Base-by-base conservation (phyloP, 2,888 invertebrate species). In the Cheilosia variabilis region DNA sequence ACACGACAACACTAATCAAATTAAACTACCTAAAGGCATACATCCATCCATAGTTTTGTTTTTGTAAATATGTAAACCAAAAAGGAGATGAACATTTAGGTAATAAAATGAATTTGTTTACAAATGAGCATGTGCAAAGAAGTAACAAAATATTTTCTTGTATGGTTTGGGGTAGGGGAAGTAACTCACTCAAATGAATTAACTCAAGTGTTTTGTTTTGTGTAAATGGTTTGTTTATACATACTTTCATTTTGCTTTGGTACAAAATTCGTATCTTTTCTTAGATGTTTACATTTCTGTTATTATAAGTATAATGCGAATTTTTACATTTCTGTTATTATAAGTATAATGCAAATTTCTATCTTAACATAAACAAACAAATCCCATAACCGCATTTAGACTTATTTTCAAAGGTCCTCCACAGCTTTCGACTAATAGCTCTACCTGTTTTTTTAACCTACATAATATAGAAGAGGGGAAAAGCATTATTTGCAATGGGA, bases 221-320 rank as follows among this genome's bases (percentile, higher is more conserved):
- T 37, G 37, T 13, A 37, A 41, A 69, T 63, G 2, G 41, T 58
- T 34, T 27, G 22, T 89, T 89, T 90, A 22, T 22, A 89, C 83
- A 58, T 57, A 27, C 57, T 57, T 76, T 45, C 10, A 37, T 43
- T 71, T 76, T 47, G 5, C 22, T 75, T 55, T 13, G 15, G 37
- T 19, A n/a, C 10, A 45, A 37, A 31, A 65, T 73, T 77, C 78
- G 62, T 60, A 66, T 60, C 45, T 31, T 31, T 43, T 47, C 60
- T 4, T 19, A 6, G 27, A 6, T 22, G 41, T 31, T 27, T 27
- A 27, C 27, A 27, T 27, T 27, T 27, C 27, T 27, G 27, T 27
- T 27, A 27, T 7, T 5, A 6, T 52, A 6, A 5, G 1, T 27
- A 7, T 6, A 6, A 27, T 27, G 27, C 22, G 24, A 7, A 2